Evolutionary conservation across 2,113 vertebrate genomes (phyloP), one percentile per base, ranked within the genome.

Genomic region (Sinocyclocheilus anshuiensis): DNA sequence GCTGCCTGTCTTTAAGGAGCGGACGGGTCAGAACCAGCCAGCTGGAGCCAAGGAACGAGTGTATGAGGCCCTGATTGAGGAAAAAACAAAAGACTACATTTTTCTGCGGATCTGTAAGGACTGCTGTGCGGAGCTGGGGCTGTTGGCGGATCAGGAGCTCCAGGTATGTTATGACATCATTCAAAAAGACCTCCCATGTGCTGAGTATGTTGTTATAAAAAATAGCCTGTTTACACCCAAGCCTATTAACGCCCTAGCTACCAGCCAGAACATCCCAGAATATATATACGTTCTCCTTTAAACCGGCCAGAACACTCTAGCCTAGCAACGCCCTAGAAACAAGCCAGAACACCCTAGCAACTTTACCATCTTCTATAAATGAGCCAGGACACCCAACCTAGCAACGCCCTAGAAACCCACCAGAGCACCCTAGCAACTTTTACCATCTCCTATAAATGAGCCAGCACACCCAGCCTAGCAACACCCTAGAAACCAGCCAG

Each of bases 71-170:
- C 94, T 97, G 89, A 99, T 99, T 15, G 98, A 99, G 93, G 98
- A 99, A 92, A 99, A 99, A 93, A 99, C 98, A 85, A 99, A 99
- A 95, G 98, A 99, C 57, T 99, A 98, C 95, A 98, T 99, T 94
- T 99, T 99, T 93, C 93, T 99, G 92, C 96, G 98, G 92, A 94
- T 99, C 93, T 99, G 97, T 93, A 98, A 96, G 93, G 95, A 97
- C 91, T 99, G 98, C 94, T 99, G 97, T 29, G 96, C 97, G 36
- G 98, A 99, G 90, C 96, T 99, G 63, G 94, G 94, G 77, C 96
- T 99, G 83, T 95, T 92, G 84, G 94, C 97, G 48, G 98, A 99
- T 91, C 94, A 96, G 93, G 97, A 99, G 90, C 92, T 97, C 89
- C 97, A 99, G 97, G 98, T 99, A 84, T 26, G 15, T 22, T 15